Conservation (phyloP, 2,113 vertebrate species). For the Laterallus jamaicensis region DNA sequence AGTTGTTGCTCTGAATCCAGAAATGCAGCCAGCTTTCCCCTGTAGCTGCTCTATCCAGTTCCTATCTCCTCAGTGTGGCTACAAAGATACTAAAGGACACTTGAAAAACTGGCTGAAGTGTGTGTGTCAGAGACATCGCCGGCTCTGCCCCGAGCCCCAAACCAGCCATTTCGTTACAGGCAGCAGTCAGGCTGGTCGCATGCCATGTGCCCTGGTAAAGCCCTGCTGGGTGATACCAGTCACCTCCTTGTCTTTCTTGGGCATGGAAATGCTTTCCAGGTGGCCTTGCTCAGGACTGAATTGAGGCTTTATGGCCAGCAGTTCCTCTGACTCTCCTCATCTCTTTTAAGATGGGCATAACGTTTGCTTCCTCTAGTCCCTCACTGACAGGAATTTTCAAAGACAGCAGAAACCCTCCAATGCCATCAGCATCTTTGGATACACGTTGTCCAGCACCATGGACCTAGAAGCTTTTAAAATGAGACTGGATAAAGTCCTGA, state of each 20-base stretch:
- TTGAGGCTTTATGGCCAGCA: not conserved
- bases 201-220: not conserved
- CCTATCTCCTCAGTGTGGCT: not conserved
- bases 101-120: not conserved
- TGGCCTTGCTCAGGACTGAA: not conserved
- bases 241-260: not conserved
- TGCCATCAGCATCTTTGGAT: not conserved
- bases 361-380: not conserved
- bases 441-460: not conserved
- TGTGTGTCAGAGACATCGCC: not conserved
- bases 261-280: not conserved
- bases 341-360: not conserved
- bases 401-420: not conserved
- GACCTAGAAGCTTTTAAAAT: not conserved
- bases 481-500: not conserved
- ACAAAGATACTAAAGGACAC: not conserved
- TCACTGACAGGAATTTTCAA: not conserved
- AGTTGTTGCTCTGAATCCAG: not conserved
- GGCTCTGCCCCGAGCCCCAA: not conserved
- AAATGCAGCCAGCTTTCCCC: not conserved
- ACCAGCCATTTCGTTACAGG: not conserved
- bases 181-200: not conserved
- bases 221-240: not conserved
- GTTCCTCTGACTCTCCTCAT: not conserved
- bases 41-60: not conserved